Evolutionary conservation across 92 coral and sea anemone genomes (phyloP).

Genomic region (Palythoa caribaeorum): DNA sequence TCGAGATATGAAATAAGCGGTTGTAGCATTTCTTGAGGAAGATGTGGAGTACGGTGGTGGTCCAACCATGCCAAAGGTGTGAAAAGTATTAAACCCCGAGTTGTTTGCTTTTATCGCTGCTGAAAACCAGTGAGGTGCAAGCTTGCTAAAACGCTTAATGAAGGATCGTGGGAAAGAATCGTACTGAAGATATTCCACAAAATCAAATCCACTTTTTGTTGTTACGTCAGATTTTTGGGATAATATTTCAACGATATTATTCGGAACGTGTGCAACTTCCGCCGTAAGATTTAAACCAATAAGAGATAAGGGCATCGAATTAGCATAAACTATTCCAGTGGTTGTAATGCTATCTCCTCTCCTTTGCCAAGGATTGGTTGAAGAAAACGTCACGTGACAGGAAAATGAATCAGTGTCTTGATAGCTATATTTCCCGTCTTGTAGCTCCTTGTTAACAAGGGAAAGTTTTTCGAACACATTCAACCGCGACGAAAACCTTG

Average conservation of each 20-base stretch:
- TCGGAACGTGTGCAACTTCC: not conserved
- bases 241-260: constrained; percentile 19
- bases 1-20: constrained; percentile 36
- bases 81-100: constrained; percentile 46
- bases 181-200: constrained; percentile 47
- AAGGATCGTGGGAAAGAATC: constrained; percentile 55
- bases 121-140: constrained; percentile 63
- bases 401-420: not conserved
- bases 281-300: constrained; percentile 44
- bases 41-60: not conserved
- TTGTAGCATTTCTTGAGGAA: not conserved
- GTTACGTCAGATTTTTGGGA: constrained; percentile 1
- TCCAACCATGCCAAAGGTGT: constrained; percentile 50
- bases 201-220: not conserved
- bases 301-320: constrained; percentile 50
- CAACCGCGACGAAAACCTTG: constrained; percentile 2
- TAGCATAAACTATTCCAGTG: constrained; percentile 52
- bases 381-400: constrained; percentile 50
- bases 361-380: constrained; percentile 53
- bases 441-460: constrained; percentile 54
- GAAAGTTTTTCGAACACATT: constrained; percentile 13
- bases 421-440: constrained; percentile 47
- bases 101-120: constrained; percentile 25
- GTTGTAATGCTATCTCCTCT: not conserved
- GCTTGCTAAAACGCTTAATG: constrained; percentile 35